Conservation (phyloP, 2,113 vertebrate species). For the Octodon degus region DNA sequence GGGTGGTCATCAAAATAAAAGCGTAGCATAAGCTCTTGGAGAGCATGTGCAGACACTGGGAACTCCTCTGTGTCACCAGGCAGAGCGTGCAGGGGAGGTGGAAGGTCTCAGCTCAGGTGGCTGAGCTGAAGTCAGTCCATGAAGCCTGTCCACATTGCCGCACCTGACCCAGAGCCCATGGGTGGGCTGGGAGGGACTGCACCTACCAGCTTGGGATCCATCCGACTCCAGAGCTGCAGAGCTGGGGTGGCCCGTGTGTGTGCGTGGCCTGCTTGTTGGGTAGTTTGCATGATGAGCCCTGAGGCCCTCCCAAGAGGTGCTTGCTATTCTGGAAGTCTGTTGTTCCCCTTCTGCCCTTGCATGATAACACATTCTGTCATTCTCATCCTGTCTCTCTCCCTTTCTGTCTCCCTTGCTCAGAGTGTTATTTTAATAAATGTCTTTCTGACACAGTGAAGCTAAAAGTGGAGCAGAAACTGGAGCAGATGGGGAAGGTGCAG, state of each 20-base stretch:
- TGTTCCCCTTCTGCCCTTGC: neutral
- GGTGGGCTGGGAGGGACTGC: neutral
- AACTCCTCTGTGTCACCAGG: neutral
- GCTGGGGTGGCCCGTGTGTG: neutral
- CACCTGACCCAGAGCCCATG: neutral
- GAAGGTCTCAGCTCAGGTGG: neutral
- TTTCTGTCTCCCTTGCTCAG: constrained; percentile 48
- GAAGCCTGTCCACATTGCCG: neutral
- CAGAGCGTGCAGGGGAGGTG: neutral
- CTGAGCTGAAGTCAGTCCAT: neutral
- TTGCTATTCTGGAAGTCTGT: neutral
- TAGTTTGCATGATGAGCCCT: neutral
- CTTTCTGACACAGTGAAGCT: constrained; percentile 89
- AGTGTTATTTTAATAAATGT: constrained; percentile 42
- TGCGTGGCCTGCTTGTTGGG: neutral
- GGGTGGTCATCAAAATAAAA: neutral
- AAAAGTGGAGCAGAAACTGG: constrained; percentile 93
- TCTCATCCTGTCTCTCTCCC: constrained; percentile 21
- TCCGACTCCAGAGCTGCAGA: neutral
- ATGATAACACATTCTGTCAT: neutral
- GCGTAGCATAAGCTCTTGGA: neutral
- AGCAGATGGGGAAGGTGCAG: constrained; percentile 92
- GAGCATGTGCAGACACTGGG: neutral
- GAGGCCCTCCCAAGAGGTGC: neutral
- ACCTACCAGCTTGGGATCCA: neutral